Conservation (phyloP, 2,797 vertebrate genomes). For the Paramormyrops hopkinsi region DNA sequence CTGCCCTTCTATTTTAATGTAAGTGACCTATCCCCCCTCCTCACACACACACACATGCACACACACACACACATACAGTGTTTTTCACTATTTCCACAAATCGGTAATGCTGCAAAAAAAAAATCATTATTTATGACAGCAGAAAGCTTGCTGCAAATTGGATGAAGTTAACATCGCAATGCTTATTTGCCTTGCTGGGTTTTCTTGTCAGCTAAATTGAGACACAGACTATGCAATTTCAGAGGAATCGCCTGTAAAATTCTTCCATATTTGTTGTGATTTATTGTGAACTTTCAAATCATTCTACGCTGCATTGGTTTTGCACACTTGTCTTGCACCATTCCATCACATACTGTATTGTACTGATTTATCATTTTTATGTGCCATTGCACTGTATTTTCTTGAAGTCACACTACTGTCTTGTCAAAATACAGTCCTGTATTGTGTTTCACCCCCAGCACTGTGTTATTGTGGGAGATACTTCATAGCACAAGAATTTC, state of each 20-base stretch:
- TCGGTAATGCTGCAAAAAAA: neutral
- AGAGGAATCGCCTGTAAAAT: neutral
- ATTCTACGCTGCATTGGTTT: neutral
- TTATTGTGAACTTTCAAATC: neutral
- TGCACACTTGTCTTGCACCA: neutral
- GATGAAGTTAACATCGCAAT: neutral
- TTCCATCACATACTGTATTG: neutral
- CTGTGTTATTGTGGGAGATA: neutral
- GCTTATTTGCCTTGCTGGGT: neutral
- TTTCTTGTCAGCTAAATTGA: neutral
- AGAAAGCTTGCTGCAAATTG: neutral
- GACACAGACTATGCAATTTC: neutral
- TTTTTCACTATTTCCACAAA: neutral
- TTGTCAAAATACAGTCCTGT: neutral
- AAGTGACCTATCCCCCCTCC: too few species aligned
- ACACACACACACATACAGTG: neutral
- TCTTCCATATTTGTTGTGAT: neutral
- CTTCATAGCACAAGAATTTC: neutral
- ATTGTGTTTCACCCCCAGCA: neutral
- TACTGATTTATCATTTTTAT: neutral
- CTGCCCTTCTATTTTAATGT: neutral
- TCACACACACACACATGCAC: neutral
- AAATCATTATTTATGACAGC: neutral
- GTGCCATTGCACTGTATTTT: neutral
- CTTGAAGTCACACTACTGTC: neutral